Evolutionary conservation across 2,797 vertebrate genomes (phyloP).

Genomic region (Bryconaethiops microstoma): DNA sequence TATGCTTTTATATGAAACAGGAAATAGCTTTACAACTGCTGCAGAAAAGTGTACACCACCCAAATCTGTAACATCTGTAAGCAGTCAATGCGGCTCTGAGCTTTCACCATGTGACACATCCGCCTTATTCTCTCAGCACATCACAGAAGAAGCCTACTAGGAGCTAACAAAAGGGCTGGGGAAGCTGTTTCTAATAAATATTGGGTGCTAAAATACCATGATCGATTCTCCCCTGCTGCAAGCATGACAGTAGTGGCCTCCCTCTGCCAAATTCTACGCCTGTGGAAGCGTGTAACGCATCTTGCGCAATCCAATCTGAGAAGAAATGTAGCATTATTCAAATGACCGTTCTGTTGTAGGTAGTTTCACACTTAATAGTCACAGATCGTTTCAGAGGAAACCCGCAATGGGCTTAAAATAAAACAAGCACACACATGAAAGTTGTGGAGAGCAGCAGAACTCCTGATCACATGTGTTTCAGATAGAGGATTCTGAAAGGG

Average conservation of each 20-base stretch:
- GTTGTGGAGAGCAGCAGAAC: not conserved
- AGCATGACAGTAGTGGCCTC: constrained; percentile 29
- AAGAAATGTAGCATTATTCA: constrained; percentile 15
- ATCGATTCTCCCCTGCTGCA: constrained; percentile 35
- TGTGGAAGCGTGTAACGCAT: not conserved
- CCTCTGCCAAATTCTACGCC: constrained; percentile 13
- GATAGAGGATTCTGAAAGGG: constrained; percentile 12
- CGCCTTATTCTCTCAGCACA: constrained; percentile 20
- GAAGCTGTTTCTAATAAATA: constrained; percentile 44
- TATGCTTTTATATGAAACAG: constrained; percentile 8
- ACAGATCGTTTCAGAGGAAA: not conserved
- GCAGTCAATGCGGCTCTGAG: not conserved
- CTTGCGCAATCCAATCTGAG: constrained; percentile 18
- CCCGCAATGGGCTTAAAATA: not conserved
- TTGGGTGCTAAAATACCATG: constrained; percentile 39
- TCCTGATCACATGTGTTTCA: constrained; percentile 35
- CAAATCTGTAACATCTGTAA: constrained; percentile 19
- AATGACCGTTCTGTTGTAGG: not conserved
- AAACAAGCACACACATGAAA: constrained; percentile 18
- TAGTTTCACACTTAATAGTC: not conserved
- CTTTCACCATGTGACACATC: constrained; percentile 17
- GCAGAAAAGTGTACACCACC: not conserved
- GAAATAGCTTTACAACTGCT: constrained; percentile 32
- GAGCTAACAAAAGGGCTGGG: constrained; percentile 1
- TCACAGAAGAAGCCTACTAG: constrained; percentile 22